A percentile compares a stretch with the other conserved stretches of the same genome.
Evolutionary conservation across 1,140 invertebrate species (phyloP).

Genomic region (Hycleus phaleratus): DNA sequence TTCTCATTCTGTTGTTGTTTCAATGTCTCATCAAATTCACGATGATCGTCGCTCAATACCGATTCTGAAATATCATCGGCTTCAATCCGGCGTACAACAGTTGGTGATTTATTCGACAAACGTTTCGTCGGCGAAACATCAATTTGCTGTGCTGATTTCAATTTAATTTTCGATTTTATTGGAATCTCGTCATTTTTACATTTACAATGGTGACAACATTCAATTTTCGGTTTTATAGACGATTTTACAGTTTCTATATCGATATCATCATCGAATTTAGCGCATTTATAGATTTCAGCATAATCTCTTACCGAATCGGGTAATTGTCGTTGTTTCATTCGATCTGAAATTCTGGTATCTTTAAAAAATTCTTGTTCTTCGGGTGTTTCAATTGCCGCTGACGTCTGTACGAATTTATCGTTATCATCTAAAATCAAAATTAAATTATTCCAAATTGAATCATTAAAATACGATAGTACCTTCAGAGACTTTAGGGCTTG

Average conservation of each 20-base stretch:
- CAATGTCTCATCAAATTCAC: conserved; percentile 22
- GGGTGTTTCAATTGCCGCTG: not conserved
- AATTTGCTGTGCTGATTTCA: conserved; percentile 15
- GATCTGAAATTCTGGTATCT: conserved; percentile 19
- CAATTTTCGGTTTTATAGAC: not conserved
- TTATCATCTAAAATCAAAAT: conserved; percentile 6
- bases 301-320: too few relatives aligned
- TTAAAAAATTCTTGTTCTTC: conserved; percentile 1
- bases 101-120: conserved; percentile 23
- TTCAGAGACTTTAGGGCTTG: not conserved
- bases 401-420: conserved; percentile 8
- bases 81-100: conserved; percentile 1
- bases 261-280: not conserved
- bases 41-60: conserved; percentile 9
- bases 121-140: not conserved
- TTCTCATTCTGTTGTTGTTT: conserved; percentile 25
- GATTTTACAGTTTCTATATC: not conserved
- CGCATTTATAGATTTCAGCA: too few relatives aligned
- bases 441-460: not conserved
- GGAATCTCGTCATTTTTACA: not conserved
- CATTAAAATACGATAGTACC: not conserved
- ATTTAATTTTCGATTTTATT: conserved; percentile 22
- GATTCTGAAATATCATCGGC: conserved; percentile 19
- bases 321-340: not conserved
- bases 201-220: too few relatives aligned